phyloP scores from a whole-genome alignment of 1,140 invertebrate genomes.

The Hyles vespertilio region DNA sequence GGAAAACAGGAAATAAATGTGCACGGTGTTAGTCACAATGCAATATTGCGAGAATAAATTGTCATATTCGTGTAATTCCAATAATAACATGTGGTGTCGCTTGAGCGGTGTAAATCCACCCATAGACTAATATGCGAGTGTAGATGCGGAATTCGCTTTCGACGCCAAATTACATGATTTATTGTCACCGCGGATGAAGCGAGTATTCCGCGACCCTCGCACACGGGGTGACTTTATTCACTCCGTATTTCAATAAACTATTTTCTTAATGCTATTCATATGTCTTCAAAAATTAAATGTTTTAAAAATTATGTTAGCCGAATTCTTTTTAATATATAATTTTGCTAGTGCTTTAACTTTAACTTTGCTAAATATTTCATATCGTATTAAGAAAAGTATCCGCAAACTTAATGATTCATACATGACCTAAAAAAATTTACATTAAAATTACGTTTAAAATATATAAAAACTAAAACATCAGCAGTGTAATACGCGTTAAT shows the following conservation, averaged over 20 bases:
- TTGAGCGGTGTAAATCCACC: constrained; percentile 48
- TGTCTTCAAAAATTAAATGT: too few species aligned
- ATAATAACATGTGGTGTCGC: constrained; percentile 55
- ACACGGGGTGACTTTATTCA: constrained; percentile 27
- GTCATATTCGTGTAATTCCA: constrained; percentile 34
- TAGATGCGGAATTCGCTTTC: constrained; percentile 45
- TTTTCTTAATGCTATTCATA: too few species aligned
- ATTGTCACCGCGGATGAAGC: constrained; percentile 64
- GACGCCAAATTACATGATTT: constrained; percentile 71
- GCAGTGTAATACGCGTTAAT: too few species aligned
- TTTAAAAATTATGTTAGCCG: not conserved
- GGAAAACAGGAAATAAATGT: too few species aligned
- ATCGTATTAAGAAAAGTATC: constrained; percentile 2
- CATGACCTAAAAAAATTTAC: too few species aligned
- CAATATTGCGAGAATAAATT: constrained; percentile 37
- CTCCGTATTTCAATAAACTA: not conserved
- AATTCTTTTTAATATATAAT: too few species aligned
- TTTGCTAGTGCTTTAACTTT: too few species aligned
- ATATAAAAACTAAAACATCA: too few species aligned
- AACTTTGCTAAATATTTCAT: not conserved
- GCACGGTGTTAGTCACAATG: constrained; percentile 3
- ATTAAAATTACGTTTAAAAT: too few species aligned
- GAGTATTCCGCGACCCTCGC: constrained; percentile 1
- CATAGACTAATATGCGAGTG: constrained; percentile 29
- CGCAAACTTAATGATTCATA: too few species aligned